Evolutionary conservation across 2,888 invertebrate genomes (phyloP).

Genomic region (Anthophora plumipes): DNA sequence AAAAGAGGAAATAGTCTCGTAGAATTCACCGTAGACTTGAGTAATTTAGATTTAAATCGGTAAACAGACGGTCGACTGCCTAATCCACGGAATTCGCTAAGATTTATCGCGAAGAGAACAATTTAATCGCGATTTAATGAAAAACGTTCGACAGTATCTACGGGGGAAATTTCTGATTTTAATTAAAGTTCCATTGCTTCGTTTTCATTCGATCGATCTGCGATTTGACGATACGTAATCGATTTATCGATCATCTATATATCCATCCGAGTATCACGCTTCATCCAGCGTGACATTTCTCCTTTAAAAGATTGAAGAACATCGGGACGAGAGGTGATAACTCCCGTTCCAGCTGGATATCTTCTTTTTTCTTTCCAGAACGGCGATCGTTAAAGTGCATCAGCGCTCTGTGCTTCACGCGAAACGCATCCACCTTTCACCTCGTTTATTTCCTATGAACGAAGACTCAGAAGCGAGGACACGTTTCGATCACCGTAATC

Average conservation of each 20-base stretch:
- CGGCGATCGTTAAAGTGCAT: constrained; percentile 1
- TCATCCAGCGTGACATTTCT: neutral
- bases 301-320: constrained; percentile 6
- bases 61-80: too few species aligned
- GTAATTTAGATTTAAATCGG: too few species aligned
- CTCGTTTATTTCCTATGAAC: neutral
- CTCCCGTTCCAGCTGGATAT: neutral
- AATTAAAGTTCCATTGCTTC: neutral
- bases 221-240: neutral
- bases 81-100: too few species aligned
- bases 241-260: too few species aligned
- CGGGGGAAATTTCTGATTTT: neutral
- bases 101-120: too few species aligned
- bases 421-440: neutral
- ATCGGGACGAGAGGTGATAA: neutral
- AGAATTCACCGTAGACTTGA: too few species aligned
- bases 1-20: too few species aligned
- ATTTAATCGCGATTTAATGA: too few species aligned
- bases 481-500: neutral
- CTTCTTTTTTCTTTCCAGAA: constrained; percentile 5
- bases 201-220: neutral
- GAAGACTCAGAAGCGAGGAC: neutral
- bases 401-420: neutral
- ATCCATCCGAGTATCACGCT: too few species aligned
- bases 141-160: too few species aligned